A percentile compares a stretch with the other conserved stretches of the same genome.
These are phyloP conservation scores for Chascanopsetta lugubris DNA, from an alignment of 2,113 vertebrate genomes.

Conservation along the genomic window DNA sequence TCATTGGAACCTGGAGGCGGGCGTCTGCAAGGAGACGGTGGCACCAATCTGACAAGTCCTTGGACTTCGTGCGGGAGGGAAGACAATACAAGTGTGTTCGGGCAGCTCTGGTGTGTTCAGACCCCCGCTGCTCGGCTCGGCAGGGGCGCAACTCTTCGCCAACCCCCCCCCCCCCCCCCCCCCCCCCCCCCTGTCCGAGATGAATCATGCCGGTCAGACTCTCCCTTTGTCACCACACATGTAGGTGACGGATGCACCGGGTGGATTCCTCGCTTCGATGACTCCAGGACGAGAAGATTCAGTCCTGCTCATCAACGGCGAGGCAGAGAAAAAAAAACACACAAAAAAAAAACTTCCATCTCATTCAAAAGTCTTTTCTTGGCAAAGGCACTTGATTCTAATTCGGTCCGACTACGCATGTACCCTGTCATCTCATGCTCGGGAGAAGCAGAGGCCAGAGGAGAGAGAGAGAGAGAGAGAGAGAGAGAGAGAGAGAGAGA, in stretches of 20 bases:
- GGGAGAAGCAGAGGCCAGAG: constrained; percentile 35
- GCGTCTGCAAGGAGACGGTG: constrained; percentile 52
- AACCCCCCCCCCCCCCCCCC: constrained; percentile 3
- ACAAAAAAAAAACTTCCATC: constrained; percentile 51
- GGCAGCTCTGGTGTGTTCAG: constrained; percentile 41
- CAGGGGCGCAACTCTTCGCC: background rate
- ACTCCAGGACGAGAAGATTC: background rate
- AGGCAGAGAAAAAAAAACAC: too few species aligned
- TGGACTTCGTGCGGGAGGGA: constrained; percentile 26
- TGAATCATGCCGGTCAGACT: constrained; percentile 5
- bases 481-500: too few species aligned
- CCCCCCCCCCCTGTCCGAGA: background rate
- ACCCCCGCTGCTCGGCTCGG: constrained; percentile 1
- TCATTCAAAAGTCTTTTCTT: constrained; percentile 36
- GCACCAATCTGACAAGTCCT: constrained; percentile 45
- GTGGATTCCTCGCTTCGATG: background rate
- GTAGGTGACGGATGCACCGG: background rate
- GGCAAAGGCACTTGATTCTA: constrained; percentile 44
- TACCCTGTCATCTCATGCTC: constrained; percentile 47
- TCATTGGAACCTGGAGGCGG: constrained; percentile 55
- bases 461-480: too few species aligned
- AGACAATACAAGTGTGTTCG: constrained; percentile 27
- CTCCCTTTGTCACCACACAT: background rate
- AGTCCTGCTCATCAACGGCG: constrained; percentile 47
- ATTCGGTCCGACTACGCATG: constrained; percentile 52